Evolutionary conservation across 2,797 vertebrate genomes (phyloP).

Genomic region (Silurus aristotelis): DNA sequence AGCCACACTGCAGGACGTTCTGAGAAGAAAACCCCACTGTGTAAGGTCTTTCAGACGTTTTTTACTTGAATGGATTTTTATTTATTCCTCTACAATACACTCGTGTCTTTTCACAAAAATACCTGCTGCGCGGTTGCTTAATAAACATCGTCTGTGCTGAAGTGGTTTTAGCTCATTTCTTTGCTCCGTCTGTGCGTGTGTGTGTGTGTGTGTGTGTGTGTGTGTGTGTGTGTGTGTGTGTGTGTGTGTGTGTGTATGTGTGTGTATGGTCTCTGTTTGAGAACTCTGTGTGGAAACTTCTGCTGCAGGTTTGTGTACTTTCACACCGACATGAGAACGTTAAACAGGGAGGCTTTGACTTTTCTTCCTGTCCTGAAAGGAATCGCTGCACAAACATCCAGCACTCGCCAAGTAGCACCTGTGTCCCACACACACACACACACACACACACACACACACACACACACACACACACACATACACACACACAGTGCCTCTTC

Average conservation of each 20-base stretch:
- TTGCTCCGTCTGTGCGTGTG: background rate
- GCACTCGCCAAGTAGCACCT: conserved; percentile 20
- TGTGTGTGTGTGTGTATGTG: conserved; percentile 12
- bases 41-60: background rate
- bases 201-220: conserved; percentile 1
- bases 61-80: background rate
- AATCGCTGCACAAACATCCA: conserved; percentile 15
- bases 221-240: background rate
- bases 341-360: conserved; percentile 33
- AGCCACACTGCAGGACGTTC: no score
- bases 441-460: background rate
- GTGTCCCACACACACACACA: background rate
- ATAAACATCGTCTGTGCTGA: background rate
- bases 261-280: background rate
- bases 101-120: background rate
- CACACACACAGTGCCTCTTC: background rate
- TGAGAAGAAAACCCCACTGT: background rate
- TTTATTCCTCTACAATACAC: background rate
- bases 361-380: conserved; percentile 11
- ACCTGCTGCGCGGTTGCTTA: background rate
- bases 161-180: background rate
- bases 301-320: conserved; percentile 12
- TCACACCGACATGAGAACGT: conserved; percentile 8
- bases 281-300: conserved; percentile 21
- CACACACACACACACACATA: background rate